Base-by-base conservation (phyloP, 2,888 invertebrate species). In the Kuschelorhynchus macadamiae region DNA sequence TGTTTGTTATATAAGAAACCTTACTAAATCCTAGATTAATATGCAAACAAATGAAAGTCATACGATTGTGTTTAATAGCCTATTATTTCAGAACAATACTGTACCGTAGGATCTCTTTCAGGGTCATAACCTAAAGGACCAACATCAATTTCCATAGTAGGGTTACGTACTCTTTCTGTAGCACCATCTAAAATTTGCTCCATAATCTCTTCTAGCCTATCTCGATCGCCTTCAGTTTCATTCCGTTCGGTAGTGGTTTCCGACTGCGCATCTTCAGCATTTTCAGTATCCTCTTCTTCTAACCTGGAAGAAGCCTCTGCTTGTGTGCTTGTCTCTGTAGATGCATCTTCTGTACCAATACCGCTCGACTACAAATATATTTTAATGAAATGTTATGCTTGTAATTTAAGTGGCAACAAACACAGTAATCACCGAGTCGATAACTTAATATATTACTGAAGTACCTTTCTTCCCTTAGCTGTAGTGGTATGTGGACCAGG, bases 121-220 rank as follows among this genome's bases (percentile, higher is more conserved):
- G 82, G 80, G 63, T 83, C 83, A 70, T 78, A 83, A 36, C 78
- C 79, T 44, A 82, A 72, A 61, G 80, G 81, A 4, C 78, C 80
- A 4, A 78, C 80, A 67, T 83, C 83, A 70, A 83, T 84, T 41
- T 82, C 81, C 67, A 83, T 84, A 81, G 85, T 77, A 62, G 78
- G 77, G 70, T 77, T 80, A 72, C 81, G 76, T 7, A 76, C 77
- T 25, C 81, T 75, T 67, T 79, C 81, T 56, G 77, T 81, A 8
- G 79, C 78, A 69, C 88, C 85, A 74, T 90, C 89, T 17, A 91
- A 81, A 56, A 91, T 81, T 63, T 89, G 89, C 78, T 89, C 90
- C 86, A 91, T 87, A 33, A 91, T 90, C 73, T 89, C 88, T 71
- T 90, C 90, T 25, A 91, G 81, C 4, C 87, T 88, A 71, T 87